Conservation (phyloP, 2,888 invertebrate genomes). For the Operophtera brumata region DNA sequence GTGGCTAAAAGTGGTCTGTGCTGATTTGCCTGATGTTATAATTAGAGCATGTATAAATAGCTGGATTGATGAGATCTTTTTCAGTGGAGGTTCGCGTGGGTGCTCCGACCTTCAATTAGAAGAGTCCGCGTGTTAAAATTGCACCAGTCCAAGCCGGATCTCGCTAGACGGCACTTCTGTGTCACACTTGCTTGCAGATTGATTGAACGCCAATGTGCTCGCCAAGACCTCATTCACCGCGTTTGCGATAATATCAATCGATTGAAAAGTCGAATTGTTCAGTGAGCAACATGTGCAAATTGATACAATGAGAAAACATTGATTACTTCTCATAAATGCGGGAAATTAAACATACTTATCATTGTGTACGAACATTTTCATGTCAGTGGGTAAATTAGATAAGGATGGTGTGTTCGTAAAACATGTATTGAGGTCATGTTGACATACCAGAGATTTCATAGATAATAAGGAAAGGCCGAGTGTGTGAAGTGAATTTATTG, state of each 20-base stretch:
- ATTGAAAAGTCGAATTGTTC: constrained; percentile 40
- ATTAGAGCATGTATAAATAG: constrained; percentile 69
- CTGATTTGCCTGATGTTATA: constrained; percentile 57
- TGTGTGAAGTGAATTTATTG: constrained; percentile 1
- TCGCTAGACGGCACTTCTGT: constrained; percentile 43
- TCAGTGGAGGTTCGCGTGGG: constrained; percentile 57
- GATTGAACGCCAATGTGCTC: constrained; percentile 53
- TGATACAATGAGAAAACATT: constrained; percentile 44
- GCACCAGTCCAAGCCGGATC: constrained; percentile 53
- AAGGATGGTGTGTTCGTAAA: constrained; percentile 52
- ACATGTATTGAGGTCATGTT: constrained; percentile 47
- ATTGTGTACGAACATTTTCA: constrained; percentile 48
- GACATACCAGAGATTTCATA: constrained; percentile 35
- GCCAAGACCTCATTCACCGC: constrained; percentile 35
- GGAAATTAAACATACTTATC: constrained; percentile 54
- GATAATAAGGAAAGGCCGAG: constrained; percentile 24
- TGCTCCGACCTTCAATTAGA: constrained; percentile 64
- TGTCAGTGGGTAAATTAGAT: constrained; percentile 67
- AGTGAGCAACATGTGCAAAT: constrained; percentile 33
- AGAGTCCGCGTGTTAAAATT: constrained; percentile 51
- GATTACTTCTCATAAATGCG: constrained; percentile 36
- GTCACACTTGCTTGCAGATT: constrained; percentile 46
- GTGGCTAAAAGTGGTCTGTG: constrained; percentile 56
- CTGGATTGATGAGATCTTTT: constrained; percentile 55
- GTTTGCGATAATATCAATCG: constrained; percentile 42